Conservation (phyloP, 2,888 invertebrate species). For the Drosophila recens region DNA sequence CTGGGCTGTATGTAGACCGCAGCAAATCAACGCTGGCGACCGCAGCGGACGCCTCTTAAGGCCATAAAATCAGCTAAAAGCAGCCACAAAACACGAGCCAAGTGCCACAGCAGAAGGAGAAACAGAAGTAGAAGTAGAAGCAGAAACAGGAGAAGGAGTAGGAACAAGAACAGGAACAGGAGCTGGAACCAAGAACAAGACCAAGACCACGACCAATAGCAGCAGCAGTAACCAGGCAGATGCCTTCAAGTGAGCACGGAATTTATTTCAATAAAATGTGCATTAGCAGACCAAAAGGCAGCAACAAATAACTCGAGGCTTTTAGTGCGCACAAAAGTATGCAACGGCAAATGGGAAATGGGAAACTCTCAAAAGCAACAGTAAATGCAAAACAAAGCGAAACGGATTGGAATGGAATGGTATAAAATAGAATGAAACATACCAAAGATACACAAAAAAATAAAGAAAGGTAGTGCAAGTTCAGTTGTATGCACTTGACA, state of each 20-base stretch:
- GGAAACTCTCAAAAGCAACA: background rate
- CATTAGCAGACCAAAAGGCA: conserved; percentile 69
- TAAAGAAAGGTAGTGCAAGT: background rate
- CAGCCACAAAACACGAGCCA: conserved; percentile 75
- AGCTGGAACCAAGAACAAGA: background rate
- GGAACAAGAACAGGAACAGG: conserved; percentile 8
- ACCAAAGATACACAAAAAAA: background rate
- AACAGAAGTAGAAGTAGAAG: conserved; percentile 17
- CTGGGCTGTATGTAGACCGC: conserved; percentile 70
- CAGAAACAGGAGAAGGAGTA: conserved; percentile 6
- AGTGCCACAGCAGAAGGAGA: conserved; percentile 42
- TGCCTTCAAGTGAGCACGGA: conserved; percentile 70
- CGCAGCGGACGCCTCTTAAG: conserved; percentile 72
- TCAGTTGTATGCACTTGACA: conserved; percentile 1
- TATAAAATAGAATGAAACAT: conserved; percentile 21
- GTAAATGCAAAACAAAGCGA: conserved; percentile 62
- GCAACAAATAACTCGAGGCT: conserved; percentile 80
- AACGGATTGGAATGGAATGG: conserved; percentile 29
- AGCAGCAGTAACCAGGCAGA: conserved; percentile 19
- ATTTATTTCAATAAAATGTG: conserved; percentile 81
- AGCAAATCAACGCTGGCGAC: conserved; percentile 73
- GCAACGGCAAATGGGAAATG: conserved; percentile 34
- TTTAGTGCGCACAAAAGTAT: conserved; percentile 69
- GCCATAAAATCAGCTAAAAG: conserved; percentile 79
- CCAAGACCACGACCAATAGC: conserved; percentile 20